Percentiles rank a stretch among this genome's conserved stretches.
phyloP scores from a whole-genome alignment of 2,797 vertebrate species.

The Acridotheres tristis region DNA sequence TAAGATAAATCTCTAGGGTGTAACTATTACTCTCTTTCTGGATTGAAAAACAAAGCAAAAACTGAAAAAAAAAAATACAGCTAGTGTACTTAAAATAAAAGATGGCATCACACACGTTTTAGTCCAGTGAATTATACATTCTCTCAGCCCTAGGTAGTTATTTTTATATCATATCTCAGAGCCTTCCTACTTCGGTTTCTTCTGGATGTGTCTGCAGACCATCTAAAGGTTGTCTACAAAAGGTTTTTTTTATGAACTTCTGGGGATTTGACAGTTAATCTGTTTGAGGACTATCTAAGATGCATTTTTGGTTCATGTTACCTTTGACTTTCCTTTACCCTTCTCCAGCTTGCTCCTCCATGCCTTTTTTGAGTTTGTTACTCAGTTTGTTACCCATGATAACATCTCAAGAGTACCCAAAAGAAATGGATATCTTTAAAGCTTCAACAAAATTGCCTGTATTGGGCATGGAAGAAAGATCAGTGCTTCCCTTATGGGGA shows the following conservation, averaged over 20 bases:
- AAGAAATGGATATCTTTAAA: not conserved
- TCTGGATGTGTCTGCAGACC: not conserved
- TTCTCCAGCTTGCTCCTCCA: not conserved
- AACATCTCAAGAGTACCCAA: not conserved
- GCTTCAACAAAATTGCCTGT: not conserved
- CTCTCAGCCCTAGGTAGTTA: not conserved
- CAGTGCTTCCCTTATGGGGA: not conserved
- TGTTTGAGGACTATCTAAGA: not conserved
- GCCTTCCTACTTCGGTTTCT: not conserved
- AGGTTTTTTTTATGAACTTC: not conserved
- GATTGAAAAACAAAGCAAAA: slow-evolving; percentile 13
- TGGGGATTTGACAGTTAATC: not conserved
- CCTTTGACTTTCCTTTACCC: not conserved
- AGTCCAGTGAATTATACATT: not conserved
- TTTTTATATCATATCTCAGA: not conserved
- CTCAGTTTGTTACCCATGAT: not conserved
- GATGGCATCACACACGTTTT: not conserved
- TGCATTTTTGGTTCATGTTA: not conserved
- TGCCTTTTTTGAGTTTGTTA: not conserved
- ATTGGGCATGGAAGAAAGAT: not conserved
- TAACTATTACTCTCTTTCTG: not conserved
- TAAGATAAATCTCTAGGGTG: not conserved
- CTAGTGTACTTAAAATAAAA: slow-evolving; percentile 5
- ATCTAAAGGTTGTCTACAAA: not conserved
- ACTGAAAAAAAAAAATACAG: not conserved